Conservation (phyloP, 1,140 invertebrate genomes). For the Drosophila neocordata region DNA sequence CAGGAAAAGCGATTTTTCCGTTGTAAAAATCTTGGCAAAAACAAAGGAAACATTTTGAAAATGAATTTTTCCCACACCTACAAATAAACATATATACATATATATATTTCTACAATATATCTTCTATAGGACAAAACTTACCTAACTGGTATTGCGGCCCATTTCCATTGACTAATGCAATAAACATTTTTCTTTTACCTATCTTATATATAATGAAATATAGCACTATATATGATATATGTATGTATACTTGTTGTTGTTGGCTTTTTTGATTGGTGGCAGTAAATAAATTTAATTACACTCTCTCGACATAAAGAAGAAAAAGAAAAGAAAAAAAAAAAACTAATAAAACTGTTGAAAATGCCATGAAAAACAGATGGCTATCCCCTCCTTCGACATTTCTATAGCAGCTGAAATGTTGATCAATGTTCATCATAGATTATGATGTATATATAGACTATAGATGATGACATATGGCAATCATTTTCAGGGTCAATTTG, state of each 20-base stretch:
- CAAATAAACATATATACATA: background rate
- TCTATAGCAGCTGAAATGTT: conserved; percentile 5
- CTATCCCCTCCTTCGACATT: conserved; percentile 42
- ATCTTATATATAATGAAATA: conserved; percentile 38
- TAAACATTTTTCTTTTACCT: conserved; percentile 59
- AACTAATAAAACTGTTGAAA: conserved; percentile 53
- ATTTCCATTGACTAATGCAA: conserved; percentile 58
- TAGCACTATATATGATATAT: conserved; percentile 22
- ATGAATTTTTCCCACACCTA: background rate
- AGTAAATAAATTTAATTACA: conserved; percentile 77
- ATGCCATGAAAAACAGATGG: conserved; percentile 53
- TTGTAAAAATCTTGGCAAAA: conserved; percentile 49
- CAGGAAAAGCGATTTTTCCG: conserved; percentile 59
- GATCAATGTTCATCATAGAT: conserved; percentile 37
- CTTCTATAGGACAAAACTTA: background rate
- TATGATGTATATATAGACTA: background rate
- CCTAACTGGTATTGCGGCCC: background rate
- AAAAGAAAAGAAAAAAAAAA: too few relatives aligned
- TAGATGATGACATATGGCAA: conserved; percentile 64
- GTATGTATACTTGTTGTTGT: conserved; percentile 12
- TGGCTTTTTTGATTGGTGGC: conserved; percentile 33
- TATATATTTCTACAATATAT: background rate
- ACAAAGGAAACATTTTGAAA: conserved; percentile 14
- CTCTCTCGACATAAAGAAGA: conserved; percentile 33
- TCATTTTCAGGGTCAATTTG: conserved; percentile 62